Conservation (phyloP, 2,113 vertebrate species). For the Falco punctatus region DNA sequence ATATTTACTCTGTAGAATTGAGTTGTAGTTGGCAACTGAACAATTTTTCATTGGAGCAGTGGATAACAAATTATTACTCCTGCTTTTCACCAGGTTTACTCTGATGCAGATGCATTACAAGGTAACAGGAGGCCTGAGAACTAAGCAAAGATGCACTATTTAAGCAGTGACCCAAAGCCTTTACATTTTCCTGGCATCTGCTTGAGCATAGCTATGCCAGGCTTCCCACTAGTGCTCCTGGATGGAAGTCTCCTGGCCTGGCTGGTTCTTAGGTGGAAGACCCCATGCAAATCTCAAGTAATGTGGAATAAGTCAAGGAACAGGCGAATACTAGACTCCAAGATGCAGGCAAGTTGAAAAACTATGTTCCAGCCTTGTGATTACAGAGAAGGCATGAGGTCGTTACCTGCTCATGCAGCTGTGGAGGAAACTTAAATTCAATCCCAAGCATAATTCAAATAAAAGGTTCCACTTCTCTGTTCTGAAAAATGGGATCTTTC, state of each 20-base stretch:
- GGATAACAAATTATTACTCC: neutral
- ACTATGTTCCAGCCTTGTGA: neutral
- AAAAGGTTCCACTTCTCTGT: neutral
- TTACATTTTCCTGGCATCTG: neutral
- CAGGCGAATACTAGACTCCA: neutral
- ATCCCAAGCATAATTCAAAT: neutral
- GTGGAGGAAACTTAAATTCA: neutral
- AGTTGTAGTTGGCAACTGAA: neutral
- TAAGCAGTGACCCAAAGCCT: neutral
- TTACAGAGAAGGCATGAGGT: neutral
- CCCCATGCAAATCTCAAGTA: neutral
- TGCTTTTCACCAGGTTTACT: neutral
- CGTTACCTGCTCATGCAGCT: rapidly evolving
- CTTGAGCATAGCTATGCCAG: neutral
- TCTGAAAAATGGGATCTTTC: neutral
- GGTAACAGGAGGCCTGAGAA: neutral
- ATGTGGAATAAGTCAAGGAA: neutral
- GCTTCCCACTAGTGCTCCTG: neutral
- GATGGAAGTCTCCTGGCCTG: neutral
- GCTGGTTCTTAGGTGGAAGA: neutral
- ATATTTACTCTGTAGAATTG: neutral
- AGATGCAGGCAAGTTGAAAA: neutral
- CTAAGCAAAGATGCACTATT: neutral
- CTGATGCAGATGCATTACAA: neutral
- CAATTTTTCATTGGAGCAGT: neutral